phyloP scores from a whole-genome alignment of 2,113 vertebrate genomes.

The Cochlearius cochlearius region DNA sequence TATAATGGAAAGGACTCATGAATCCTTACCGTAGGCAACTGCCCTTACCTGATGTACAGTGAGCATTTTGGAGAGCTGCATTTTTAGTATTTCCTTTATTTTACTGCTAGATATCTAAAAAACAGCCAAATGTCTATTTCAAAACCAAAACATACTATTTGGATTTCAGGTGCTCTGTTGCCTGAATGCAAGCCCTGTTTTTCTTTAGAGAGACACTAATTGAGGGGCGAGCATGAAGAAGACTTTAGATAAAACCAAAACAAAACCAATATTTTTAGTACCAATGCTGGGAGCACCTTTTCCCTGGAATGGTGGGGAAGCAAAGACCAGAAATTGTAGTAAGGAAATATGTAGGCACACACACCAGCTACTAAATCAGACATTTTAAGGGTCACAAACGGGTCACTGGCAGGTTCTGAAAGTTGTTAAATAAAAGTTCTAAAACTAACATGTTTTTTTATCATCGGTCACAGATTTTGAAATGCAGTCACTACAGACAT shows the following conservation, averaged over 20 bases:
- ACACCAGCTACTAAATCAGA: background rate
- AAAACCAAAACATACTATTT: background rate
- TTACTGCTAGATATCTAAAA: background rate
- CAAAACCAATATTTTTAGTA: background rate
- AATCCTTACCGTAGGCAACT: background rate
- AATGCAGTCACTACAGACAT: background rate
- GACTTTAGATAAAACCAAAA: background rate
- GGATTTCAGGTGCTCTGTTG: background rate
- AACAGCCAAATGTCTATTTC: rapidly evolving
- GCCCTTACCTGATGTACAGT: background rate
- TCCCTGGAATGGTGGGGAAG: background rate
- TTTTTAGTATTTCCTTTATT: background rate
- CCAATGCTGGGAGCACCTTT: background rate
- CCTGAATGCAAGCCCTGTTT: background rate
- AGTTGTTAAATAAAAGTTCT: background rate
- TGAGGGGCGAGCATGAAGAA: background rate
- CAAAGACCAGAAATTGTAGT: background rate
- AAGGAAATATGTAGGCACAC: background rate
- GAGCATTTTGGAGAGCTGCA: background rate
- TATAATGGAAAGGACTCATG: background rate
- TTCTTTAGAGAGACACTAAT: background rate
- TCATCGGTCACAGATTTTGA: background rate
- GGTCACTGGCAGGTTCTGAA: background rate
- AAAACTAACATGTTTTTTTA: background rate
- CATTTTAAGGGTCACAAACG: background rate